phyloP scores from a whole-genome alignment of 2,113 vertebrate genomes.

The Oxyura jamaicensis region DNA sequence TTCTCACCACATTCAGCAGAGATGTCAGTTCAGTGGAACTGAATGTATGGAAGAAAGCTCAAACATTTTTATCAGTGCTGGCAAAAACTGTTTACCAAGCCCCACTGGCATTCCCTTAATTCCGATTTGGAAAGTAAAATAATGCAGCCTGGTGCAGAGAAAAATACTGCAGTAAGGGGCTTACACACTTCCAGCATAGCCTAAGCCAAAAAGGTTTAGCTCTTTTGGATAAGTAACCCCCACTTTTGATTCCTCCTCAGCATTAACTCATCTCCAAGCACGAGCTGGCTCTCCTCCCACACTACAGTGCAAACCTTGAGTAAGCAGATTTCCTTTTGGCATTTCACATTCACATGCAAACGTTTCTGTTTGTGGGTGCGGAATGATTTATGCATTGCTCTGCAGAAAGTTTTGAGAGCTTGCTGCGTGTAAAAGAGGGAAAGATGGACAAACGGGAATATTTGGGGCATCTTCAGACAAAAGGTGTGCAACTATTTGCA shows the following conservation, averaged over 20 bases:
- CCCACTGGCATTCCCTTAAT: not conserved
- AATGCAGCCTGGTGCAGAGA: not conserved
- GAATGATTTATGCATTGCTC: too few species aligned
- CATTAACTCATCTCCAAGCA: not conserved
- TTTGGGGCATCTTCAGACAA: too few species aligned
- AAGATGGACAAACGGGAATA: not conserved
- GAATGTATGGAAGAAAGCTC: not conserved
- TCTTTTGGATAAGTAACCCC: not conserved
- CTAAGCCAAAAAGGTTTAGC: not conserved
- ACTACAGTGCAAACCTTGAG: not conserved
- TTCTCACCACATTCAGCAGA: not conserved
- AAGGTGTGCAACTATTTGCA: too few species aligned
- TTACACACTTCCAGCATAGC: not conserved
- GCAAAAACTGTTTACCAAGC: not conserved
- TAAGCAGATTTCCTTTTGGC: not conserved
- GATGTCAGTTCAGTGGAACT: not conserved
- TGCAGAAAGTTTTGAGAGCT: too few species aligned
- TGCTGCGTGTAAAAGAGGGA: too few species aligned
- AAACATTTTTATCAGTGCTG: not conserved
- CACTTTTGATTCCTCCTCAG: not conserved
- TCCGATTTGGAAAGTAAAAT: not conserved
- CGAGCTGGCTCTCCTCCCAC: not conserved
- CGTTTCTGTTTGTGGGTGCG: not conserved
- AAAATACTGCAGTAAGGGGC: not conserved
- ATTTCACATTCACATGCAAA: not conserved